A percentile compares a stretch with the other conserved stretches of the same genome.
phyloP scores from a whole-genome alignment of 2,888 invertebrate species.

The Callosobruchus maculatus region DNA sequence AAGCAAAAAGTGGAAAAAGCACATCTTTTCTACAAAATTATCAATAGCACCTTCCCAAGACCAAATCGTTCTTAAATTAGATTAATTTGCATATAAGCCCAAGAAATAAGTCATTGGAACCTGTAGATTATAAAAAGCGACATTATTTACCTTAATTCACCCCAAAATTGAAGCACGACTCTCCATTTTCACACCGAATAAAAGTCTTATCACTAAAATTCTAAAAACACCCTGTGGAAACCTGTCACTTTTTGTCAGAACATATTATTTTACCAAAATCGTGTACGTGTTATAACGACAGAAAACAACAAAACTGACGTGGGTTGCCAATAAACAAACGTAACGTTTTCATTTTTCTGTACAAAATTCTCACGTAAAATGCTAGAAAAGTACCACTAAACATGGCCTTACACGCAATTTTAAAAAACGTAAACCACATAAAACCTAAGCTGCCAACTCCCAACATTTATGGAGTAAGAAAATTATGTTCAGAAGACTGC shows the following conservation, averaged over 20 bases:
- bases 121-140: not conserved
- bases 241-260: not conserved
- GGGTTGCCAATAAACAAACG: constrained; percentile 24
- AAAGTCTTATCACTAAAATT: not conserved
- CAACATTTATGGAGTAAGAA: constrained; percentile 17
- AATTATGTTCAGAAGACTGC: constrained; percentile 27
- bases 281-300: not conserved
- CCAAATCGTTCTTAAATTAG: too few relatives aligned
- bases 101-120: not conserved
- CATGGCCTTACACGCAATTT: constrained; percentile 23
- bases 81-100: too few relatives aligned
- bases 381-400: constrained; percentile 20
- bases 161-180: not conserved
- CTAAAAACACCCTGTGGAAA: not conserved
- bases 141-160: not conserved
- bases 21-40: too few relatives aligned
- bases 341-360: constrained; percentile 18
- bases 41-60: too few relatives aligned
- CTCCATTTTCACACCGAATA: not conserved
- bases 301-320: constrained; percentile 4
- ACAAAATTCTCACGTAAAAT: constrained; percentile 31
- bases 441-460: constrained; percentile 17
- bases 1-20: too few relatives aligned
- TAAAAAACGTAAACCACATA: constrained; percentile 25
- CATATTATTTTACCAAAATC: not conserved